Evolutionary conservation across 2,113 vertebrate species (phyloP), one percentile per base, ranked within the genome.

Genomic region (Proterorhinus semilunaris): DNA sequence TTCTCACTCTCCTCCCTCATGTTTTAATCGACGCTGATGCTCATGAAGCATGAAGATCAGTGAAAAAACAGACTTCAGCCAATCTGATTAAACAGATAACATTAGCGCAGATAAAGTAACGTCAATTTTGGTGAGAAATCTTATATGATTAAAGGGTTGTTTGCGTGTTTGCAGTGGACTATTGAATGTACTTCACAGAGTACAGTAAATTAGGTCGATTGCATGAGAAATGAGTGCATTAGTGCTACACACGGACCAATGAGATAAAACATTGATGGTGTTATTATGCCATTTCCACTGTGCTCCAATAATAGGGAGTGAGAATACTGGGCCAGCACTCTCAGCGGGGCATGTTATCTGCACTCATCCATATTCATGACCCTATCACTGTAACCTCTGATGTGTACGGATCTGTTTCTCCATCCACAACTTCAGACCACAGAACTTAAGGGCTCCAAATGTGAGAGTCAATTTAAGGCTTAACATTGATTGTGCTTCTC

Each of bases 231-330:
- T 76, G 78, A 64, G 69, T 46, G 70, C 62, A 51, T 65, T 16
- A 3, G 62, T 74, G 73, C 75, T 79, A 71, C 80, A 73, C 80
- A 83, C 77, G 80, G 80, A 80, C 17, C 69, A 83, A 66, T 71
- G 86, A 75, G 85, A 89, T 88, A 80, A 87, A 89, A 87, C 78
- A 90, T 89, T 80, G 73, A 78, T 65, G 70, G 65, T 42, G 63
- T 74, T 83, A 80, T 87, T 79, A 86, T 87, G 85, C 75, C 79
- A 66, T 84, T 85, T 85, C 65, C 86, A 78, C 77, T 42, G 46
- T 58, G 66, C 73, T 54, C 58, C 44, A 70, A 47, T 74, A 70
- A 47, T 74, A 84, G 69, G 67, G 70, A 77, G 79, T 76, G 73
- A 81, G 82, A 83, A 83, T 80, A 77, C 70, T 66, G 61, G 73